phyloP scores from a whole-genome alignment of 1,140 invertebrate genomes.

The Aradophagus sp. region DNA sequence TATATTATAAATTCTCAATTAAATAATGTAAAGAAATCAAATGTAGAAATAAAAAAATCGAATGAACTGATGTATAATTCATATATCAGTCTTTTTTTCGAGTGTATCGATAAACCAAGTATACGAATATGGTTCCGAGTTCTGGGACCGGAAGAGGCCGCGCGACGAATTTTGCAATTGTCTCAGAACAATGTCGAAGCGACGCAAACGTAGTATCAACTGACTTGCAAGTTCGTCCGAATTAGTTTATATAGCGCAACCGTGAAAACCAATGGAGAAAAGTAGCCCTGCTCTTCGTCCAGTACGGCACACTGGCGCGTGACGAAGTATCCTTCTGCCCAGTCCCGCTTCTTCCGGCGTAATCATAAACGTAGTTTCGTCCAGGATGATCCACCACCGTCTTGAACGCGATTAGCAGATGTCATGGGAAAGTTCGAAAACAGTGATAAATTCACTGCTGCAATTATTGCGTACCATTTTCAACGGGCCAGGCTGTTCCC shows the following conservation, averaged over 20 bases:
- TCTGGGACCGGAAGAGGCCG: constrained; percentile 6
- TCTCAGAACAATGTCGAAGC: constrained; percentile 40
- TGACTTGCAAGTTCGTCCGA: constrained; percentile 44
- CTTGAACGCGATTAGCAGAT: constrained; percentile 47
- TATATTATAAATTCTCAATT: too few relatives aligned
- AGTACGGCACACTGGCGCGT: constrained; percentile 54
- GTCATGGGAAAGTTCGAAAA: constrained; percentile 59
- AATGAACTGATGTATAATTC: too few relatives aligned
- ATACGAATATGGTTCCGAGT: too few relatives aligned
- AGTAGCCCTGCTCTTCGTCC: constrained; percentile 53
- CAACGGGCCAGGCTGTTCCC: constrained; percentile 15
- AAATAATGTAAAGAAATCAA: too few relatives aligned
- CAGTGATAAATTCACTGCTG: constrained; percentile 37
- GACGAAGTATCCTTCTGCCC: constrained; percentile 52
- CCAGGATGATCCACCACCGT: constrained; percentile 46
- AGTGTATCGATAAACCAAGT: too few relatives aligned
- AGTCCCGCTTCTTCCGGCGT: constrained; percentile 47
- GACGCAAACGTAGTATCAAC: constrained; percentile 52
- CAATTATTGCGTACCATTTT: constrained; percentile 55
- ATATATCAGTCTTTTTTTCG: too few relatives aligned
- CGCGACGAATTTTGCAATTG: constrained; percentile 39
- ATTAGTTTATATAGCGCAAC: constrained; percentile 58
- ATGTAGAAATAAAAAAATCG: too few relatives aligned
- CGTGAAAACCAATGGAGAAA: constrained; percentile 57
- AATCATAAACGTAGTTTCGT: constrained; percentile 20